Conservation (phyloP, 1,140 invertebrate species). For the Pseudomyrmex gracilis region DNA sequence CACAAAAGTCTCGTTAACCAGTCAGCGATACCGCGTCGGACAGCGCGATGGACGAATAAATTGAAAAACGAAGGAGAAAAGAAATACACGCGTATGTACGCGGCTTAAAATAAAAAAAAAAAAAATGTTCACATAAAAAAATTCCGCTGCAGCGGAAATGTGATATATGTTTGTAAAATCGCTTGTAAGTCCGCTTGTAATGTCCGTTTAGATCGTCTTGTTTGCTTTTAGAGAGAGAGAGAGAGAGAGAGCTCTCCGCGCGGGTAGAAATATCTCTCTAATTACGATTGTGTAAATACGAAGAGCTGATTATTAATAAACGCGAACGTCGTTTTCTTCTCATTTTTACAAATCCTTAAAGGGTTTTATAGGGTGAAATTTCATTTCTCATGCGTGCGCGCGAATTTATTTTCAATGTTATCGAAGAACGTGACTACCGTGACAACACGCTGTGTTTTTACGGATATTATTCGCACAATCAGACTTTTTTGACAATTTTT, state of each 20-base stretch:
- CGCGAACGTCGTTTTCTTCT: too few species aligned
- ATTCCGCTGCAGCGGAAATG: slow-evolving; percentile 10
- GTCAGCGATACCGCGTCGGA: slow-evolving; percentile 31
- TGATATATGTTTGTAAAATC: slow-evolving; percentile 38
- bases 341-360: too few species aligned
- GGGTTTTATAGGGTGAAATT: too few species aligned
- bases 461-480: too few species aligned
- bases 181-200: neutral
- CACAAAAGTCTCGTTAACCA: slow-evolving; percentile 57
- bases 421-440: too few species aligned
- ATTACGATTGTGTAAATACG: neutral
- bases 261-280: neutral
- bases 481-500: too few species aligned
- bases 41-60: slow-evolving; percentile 8
- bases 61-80: slow-evolving; percentile 13
- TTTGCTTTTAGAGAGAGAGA: neutral
- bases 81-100: slow-evolving; percentile 6
- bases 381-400: too few species aligned
- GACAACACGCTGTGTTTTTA: too few species aligned
- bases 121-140: slow-evolving; percentile 33
- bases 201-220: neutral
- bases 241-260: too few species aligned
- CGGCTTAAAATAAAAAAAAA: slow-evolving; percentile 23
- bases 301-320: too few species aligned
- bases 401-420: too few species aligned